Base-by-base conservation (phyloP, 1,140 invertebrate species). In the Parapsyche elsis region DNA sequence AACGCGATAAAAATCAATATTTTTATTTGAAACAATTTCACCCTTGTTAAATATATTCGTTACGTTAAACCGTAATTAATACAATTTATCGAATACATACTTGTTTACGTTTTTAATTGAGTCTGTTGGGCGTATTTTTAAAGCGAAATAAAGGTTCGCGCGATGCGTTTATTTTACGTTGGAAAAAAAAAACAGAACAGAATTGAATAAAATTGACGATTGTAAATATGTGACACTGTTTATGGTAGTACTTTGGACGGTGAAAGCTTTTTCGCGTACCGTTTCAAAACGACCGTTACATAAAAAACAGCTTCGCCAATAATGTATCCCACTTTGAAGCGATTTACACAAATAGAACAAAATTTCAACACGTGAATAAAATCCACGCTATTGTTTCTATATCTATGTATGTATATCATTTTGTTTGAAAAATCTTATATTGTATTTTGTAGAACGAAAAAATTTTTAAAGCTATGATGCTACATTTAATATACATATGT, bases 191-290 rank as follows among this genome's bases (percentile, higher is more conserved):
- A 12, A 16, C 1, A 53, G 12, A 14, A 53, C 12, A 53, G 16
- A 53, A 14, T 53, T 14, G 49, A 12, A 12, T 53, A 53, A 53
- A 53, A 53, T 53, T 2, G 49, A 12, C 49, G 49, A 67, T 67
- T 26, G 64, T 67, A 26, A 67, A 67, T 23, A 24, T 67, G 64
- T 21, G 14, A 61, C 59, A 19, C 1, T 23, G 59, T 67, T 67
- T 67, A 67, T 67, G 64, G 64, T 26, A 21, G 21, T 26, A 67
- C 64, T 67, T 67, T 12, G 16, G 23, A 5, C 24, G 64, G 24
- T 67, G 64, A 67, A 67, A 67, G 64, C 64, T 30, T 67, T 67
- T 67, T 67, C 64, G 64, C 64, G 64, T 67, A 67, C 64, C 21
- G 24, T 67, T 67, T 67, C 64, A 24, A 67, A 67, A 67, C 24